Base-by-base conservation (phyloP, 2,888 invertebrate genomes). In the Molanna angustata region DNA sequence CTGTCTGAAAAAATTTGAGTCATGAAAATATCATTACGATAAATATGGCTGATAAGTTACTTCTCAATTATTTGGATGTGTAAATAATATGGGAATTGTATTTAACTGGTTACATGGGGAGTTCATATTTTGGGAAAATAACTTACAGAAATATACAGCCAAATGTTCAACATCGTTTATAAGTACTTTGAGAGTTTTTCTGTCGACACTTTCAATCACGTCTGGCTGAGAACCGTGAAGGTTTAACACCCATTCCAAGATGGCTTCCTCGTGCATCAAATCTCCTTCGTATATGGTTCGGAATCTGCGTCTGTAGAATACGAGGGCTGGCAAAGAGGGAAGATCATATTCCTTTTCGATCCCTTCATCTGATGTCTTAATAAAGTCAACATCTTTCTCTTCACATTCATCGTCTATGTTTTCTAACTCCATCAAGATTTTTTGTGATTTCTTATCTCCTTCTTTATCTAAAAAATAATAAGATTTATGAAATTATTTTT, bases 361-460 rank as follows among this genome's bases (percentile, higher is more conserved):
- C 40, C 90, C 89, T 20, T 88, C 87, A 65, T 94, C 94, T 6
- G 92, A 93, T 60, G 92, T 92, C 70, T 94, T 94, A 0, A 94
- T 88, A 67, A 94, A 94, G 68, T 91, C 89, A 60, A 94, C 91
- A 62, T 91, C 86, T 68, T 91, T 88, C 65, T 92, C 89, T 73
- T 94, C 94, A 66, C 93, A 92, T 66, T 93, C 92, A 63, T 94
- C 93, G 65, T 94, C 94, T 62, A 94, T 94, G 65, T 94, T 93
- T 69, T 94, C 94, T 56, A 94, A 68, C 67, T 94, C 93, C 64
- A 86, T 86, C 1, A 94, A 75, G 54, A 94, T 93, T 67, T 91
- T 91, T 62, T 90, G 89, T 18, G 91, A 88, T 66, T 90, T 89
- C 65, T 92, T 91, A 65, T 94, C 93, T 4, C 89, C 89, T 74